Percentiles rank a stretch among this genome's conserved stretches.
phyloP scores from a whole-genome alignment of 2,113 vertebrate species.

The Gyps fulvus region DNA sequence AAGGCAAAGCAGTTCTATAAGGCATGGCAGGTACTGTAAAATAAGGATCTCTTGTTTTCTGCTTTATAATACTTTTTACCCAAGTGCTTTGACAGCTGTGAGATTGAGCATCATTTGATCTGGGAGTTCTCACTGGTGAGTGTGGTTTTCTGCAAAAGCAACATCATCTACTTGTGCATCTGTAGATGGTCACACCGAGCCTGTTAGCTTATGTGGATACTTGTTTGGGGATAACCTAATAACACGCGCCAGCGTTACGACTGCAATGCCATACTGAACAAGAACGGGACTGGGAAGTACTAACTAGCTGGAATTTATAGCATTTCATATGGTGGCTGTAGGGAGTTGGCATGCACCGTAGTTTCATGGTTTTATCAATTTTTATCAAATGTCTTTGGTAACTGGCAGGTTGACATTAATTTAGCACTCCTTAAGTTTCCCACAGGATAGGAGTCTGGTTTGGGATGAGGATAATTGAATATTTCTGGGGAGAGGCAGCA shows the following conservation, averaged over 20 bases:
- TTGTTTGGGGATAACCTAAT: slow-evolving; percentile 79
- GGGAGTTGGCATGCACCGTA: not conserved
- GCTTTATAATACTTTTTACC: slow-evolving; percentile 30
- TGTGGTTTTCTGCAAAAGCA: slow-evolving; percentile 59
- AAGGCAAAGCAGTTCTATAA: not conserved
- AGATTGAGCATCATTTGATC: slow-evolving; percentile 54
- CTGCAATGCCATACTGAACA: not conserved
- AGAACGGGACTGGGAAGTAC: not conserved
- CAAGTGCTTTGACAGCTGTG: slow-evolving; percentile 59
- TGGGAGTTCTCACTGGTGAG: slow-evolving; percentile 74
- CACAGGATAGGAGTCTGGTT: not conserved
- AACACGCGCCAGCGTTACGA: not conserved
- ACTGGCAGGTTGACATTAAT: not conserved
- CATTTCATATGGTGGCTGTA: not conserved
- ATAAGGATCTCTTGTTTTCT: not conserved
- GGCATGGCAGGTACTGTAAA: not conserved
- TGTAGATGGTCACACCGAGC: not conserved
- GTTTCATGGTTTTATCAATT: not conserved
- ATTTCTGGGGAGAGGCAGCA: not conserved
- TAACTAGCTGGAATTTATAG: not conserved
- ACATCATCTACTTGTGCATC: slow-evolving; percentile 41
- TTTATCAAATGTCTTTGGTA: not conserved
- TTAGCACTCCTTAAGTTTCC: not conserved
- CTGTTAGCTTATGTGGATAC: slow-evolving; percentile 10
- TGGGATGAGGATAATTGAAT: not conserved